Conservation (phyloP, 2,797 vertebrate genomes). For the Macropus fuliginosus region DNA sequence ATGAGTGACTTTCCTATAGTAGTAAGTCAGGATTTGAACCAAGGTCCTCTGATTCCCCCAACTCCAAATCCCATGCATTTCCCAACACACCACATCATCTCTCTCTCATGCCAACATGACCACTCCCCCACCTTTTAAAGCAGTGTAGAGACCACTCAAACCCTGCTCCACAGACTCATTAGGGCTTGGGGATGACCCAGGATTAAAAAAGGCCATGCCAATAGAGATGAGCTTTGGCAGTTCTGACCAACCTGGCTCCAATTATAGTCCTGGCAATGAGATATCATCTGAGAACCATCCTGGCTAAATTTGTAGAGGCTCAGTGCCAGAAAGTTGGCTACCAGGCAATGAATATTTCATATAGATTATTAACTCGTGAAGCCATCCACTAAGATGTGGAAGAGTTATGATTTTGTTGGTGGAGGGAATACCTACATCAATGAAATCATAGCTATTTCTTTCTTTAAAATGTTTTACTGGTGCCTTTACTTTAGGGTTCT, state of each 20-base stretch:
- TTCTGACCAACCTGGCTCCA: neutral
- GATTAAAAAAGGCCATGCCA: neutral
- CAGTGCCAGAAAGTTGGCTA: neutral
- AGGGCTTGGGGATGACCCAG: neutral
- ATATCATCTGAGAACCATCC: neutral
- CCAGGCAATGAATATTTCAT: constrained; percentile 3
- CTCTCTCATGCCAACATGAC: neutral
- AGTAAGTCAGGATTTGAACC: neutral
- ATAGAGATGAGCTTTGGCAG: neutral
- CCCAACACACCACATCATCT: neutral
- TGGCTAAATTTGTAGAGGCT: neutral
- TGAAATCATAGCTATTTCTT: neutral
- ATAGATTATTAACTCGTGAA: neutral
- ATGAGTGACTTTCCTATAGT: neutral
- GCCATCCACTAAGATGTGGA: neutral
- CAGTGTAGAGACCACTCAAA: neutral
- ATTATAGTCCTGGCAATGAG: neutral
- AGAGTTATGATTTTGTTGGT: neutral
- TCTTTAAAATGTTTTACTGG: neutral
- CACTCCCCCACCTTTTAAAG: neutral
- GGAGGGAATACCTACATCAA: neutral
- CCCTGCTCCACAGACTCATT: neutral
- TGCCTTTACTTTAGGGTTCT: neutral
- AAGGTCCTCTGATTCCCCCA: neutral
- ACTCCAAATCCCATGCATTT: neutral